Percentiles rank a stretch among this genome's conserved stretches.
These are phyloP conservation scores for Luehdorfia chinensis DNA, from an alignment of 1,140 invertebrate genomes.

Conservation along the genomic window DNA sequence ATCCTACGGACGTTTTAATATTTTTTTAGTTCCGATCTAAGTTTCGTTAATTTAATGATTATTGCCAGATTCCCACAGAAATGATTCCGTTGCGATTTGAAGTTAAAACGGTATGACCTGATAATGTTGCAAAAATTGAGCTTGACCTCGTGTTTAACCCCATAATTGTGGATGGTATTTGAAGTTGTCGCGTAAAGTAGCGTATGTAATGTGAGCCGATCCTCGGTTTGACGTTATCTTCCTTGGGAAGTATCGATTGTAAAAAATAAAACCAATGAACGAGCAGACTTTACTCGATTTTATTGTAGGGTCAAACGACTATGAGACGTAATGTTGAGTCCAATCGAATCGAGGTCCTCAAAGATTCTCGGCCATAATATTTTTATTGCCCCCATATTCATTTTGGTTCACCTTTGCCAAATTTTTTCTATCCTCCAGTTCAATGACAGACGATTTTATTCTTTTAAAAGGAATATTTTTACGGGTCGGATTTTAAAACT, in stretches of 20 bases:
- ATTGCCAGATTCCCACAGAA: not conserved
- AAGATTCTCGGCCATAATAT: too few relatives aligned
- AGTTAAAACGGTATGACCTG: conserved; percentile 8
- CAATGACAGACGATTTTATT: not conserved
- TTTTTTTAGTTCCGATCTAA: too few relatives aligned
- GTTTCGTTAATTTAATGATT: conserved; percentile 11
- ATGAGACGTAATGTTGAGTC: not conserved
- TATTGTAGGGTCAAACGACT: conserved; percentile 41
- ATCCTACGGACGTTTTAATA: conserved; percentile 10
- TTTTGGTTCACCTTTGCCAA: conserved; percentile 1
- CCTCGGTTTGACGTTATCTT: conserved; percentile 40
- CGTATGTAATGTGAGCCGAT: conserved; percentile 41
- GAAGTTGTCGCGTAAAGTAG: conserved; percentile 42
- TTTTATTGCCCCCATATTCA: not conserved
- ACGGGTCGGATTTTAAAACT: not conserved
- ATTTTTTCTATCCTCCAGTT: conserved; percentile 1
- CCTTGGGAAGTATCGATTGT: conserved; percentile 23
- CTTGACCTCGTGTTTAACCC: conserved; percentile 32
- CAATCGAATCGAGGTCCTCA: too few relatives aligned
- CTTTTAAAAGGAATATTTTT: not conserved
- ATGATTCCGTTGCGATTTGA: not conserved
- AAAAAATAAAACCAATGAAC: conserved; percentile 27
- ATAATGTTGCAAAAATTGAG: conserved; percentile 24
- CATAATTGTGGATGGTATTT: conserved; percentile 33
- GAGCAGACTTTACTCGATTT: conserved; percentile 24